A percentile compares a stretch with the other conserved stretches of the same genome.
Conservation (phyloP, 2,797 vertebrate genomes). For the Argentina silus region DNA sequence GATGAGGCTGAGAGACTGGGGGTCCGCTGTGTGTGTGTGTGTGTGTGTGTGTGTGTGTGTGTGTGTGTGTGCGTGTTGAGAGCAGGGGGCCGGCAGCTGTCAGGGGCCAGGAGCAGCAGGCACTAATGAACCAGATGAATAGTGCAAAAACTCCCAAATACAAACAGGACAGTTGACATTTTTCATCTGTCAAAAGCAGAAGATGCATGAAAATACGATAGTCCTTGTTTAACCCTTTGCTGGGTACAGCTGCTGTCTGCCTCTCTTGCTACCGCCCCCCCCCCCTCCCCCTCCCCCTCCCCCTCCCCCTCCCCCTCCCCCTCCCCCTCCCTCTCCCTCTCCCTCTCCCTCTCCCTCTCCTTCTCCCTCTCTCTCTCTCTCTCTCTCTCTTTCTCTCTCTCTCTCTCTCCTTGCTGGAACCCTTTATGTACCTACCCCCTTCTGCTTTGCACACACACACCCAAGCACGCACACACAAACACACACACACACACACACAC, state of each 20-base stretch:
- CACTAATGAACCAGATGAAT: conserved; percentile 99
- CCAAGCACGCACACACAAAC: conserved; percentile 4
- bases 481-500: conserved; percentile 3
- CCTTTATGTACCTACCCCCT: background rate
- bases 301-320: background rate
- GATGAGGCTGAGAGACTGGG: conserved; percentile 94
- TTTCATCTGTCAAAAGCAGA: conserved; percentile 99
- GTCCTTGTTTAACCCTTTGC: conserved; percentile 98
- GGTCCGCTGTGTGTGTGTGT: conserved; percentile 41
- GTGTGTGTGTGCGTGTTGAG: conserved; percentile 59
- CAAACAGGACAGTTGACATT: conserved; percentile 99
- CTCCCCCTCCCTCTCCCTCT: background rate
- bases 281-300: background rate
- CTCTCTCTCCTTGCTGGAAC: background rate
- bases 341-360: background rate
- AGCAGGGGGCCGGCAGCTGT: conserved; percentile 88
- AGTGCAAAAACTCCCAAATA: conserved; percentile 99
- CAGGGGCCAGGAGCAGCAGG: conserved; percentile 95
- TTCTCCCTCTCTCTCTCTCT: background rate
- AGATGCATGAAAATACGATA: conserved; percentile 99
- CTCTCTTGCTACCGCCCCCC: conserved; percentile 26
- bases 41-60: conserved; percentile 28
- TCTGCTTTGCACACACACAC: background rate
- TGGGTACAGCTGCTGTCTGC: conserved; percentile 71
- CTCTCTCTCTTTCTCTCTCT: background rate